phyloP scores from a whole-genome alignment of 1,140 invertebrate genomes.

The Drosophila subobscura region DNA sequence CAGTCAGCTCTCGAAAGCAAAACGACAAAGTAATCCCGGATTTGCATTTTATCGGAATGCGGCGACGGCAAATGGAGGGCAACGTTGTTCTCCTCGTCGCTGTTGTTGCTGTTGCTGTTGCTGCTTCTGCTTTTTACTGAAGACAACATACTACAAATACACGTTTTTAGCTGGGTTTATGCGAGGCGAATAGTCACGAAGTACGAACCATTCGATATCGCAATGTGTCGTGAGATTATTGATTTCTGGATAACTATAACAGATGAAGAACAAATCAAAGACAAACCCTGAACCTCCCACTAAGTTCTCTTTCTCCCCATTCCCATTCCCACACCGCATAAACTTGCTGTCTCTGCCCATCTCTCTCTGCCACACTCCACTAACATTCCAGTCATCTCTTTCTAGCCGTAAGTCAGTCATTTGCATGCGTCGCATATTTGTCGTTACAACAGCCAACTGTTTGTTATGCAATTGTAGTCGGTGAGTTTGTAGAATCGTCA shows the following conservation, averaged over 20 bases:
- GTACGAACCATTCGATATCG: too few relatives aligned
- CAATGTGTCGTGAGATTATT: neutral
- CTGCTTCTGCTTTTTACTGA: constrained; percentile 25
- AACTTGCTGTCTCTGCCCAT: neutral
- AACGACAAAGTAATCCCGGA: constrained; percentile 81
- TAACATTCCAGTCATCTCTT: constrained; percentile 28
- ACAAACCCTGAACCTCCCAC: neutral
- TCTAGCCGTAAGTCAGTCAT: constrained; percentile 74
- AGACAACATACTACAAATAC: constrained; percentile 30
- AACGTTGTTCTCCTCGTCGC: constrained; percentile 39
- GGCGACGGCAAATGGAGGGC: constrained; percentile 67
- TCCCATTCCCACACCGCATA: constrained; percentile 3
- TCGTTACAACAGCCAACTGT: constrained; percentile 81
- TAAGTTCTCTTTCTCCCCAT: too few relatives aligned
- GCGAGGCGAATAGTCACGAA: neutral
- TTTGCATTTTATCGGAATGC: constrained; percentile 82
- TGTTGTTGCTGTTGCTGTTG: constrained; percentile 21
- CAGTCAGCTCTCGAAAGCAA: constrained; percentile 76
- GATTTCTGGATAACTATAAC: too few relatives aligned
- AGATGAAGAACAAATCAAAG: too few relatives aligned
- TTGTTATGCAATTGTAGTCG: constrained; percentile 81
- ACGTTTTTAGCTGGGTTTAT: constrained; percentile 11
- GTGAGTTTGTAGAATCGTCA: constrained; percentile 59
- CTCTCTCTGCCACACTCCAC: neutral
- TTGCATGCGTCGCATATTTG: constrained; percentile 82